Evolutionary conservation across 2,888 invertebrate species (phyloP).

Genomic region (Podabrus alpinus): DNA sequence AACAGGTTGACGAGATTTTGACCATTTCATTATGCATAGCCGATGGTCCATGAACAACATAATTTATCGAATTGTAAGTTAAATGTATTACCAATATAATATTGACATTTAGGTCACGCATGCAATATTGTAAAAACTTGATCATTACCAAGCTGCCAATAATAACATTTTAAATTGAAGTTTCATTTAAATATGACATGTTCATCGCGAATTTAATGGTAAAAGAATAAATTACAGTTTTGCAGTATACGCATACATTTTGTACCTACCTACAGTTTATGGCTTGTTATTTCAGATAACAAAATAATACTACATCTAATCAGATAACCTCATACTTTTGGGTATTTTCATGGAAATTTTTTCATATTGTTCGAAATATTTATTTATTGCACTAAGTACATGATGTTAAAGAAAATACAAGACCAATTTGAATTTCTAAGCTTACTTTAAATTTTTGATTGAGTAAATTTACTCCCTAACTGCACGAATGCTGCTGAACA

Average conservation of each 20-base stretch:
- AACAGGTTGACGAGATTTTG: constrained; percentile 21
- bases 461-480: background rate
- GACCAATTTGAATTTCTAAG: too few relatives aligned
- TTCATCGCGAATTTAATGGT: background rate
- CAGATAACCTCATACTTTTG: too few relatives aligned
- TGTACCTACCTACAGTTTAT: background rate
- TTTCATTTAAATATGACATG: background rate
- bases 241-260: background rate
- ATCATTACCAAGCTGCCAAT: background rate
- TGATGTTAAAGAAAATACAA: too few relatives aligned
- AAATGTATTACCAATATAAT: constrained; percentile 10
- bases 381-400: too few relatives aligned
- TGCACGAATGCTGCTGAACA: background rate
- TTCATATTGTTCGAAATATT: too few relatives aligned
- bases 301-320: too few relatives aligned
- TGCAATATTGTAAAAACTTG: background rate
- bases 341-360: too few relatives aligned
- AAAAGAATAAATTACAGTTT: background rate
- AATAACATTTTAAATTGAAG: background rate
- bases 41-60: constrained; percentile 16
- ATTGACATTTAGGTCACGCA: background rate
- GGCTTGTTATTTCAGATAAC: background rate
- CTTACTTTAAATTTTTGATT: too few relatives aligned
- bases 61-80: constrained; percentile 11
- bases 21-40: constrained; percentile 2